These are phyloP conservation scores for Camponotus vicinus DNA, from an alignment of 1,140 invertebrate species.

Conservation along the genomic window DNA sequence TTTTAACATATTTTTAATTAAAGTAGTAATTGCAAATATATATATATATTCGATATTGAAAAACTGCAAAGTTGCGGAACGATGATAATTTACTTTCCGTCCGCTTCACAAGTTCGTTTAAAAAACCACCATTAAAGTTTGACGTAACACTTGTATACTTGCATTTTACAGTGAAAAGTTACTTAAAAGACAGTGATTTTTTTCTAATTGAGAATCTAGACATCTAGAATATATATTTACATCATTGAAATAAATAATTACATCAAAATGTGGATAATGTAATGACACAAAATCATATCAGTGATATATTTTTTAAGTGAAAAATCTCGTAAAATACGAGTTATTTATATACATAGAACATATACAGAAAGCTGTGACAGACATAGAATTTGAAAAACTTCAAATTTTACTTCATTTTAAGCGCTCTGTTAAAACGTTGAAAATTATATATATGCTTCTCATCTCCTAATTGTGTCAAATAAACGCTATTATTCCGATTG, in stretches of 20 bases:
- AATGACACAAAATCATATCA: slow-evolving; percentile 1
- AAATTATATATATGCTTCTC: no score
- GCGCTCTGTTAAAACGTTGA: not conserved
- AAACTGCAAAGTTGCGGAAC: no score
- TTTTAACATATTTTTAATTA: slow-evolving; percentile 26
- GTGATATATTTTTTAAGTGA: not conserved
- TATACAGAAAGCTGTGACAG: not conserved
- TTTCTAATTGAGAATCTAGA: not conserved
- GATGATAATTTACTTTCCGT: not conserved
- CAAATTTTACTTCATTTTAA: not conserved
- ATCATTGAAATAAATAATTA: slow-evolving; percentile 8
- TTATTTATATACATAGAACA: not conserved
- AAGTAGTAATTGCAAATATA: not conserved
- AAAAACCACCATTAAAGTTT: not conserved
- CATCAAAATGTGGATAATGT: not conserved
- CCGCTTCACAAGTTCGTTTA: not conserved
- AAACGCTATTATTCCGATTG: slow-evolving; percentile 22
- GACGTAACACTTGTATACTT: not conserved
- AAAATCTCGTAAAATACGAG: not conserved
- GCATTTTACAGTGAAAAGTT: not conserved
- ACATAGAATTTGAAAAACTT: not conserved
- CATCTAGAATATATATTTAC: not conserved
- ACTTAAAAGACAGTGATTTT: not conserved
- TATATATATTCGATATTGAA: not conserved
- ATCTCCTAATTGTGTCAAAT: slow-evolving; percentile 22